phyloP scores from a whole-genome alignment of 2,113 vertebrate genomes.

The Neolamprologus longior region DNA sequence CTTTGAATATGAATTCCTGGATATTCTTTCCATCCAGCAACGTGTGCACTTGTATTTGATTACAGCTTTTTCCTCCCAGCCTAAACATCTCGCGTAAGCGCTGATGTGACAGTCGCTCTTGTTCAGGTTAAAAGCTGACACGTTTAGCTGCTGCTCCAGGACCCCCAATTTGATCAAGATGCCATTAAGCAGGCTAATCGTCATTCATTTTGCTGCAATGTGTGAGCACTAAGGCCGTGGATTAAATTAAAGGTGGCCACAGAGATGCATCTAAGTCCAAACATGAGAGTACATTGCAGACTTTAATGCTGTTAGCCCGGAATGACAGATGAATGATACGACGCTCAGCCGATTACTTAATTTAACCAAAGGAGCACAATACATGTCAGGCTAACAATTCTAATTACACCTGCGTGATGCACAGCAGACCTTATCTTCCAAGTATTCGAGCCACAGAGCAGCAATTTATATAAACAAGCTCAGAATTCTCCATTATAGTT shows the following conservation, averaged over 20 bases:
- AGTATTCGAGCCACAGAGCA: conserved; percentile 1
- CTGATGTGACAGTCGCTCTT: not conserved
- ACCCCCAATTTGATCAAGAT: conserved; percentile 41
- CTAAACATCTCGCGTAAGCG: not conserved
- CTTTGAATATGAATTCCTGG: not conserved
- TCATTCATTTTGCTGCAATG: conserved; percentile 49
- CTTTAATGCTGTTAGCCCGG: conserved; percentile 46
- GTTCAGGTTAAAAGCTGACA: conserved; percentile 17
- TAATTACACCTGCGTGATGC: conserved; percentile 57
- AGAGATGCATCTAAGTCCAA: conserved; percentile 36
- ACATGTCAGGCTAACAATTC: conserved; percentile 44
- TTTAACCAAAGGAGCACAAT: conserved; percentile 36
- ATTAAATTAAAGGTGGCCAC: conserved; percentile 54
- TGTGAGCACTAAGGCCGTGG: conserved; percentile 30
- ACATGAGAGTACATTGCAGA: conserved; percentile 15
- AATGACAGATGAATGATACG: conserved; percentile 58
- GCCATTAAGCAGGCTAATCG: conserved; percentile 41
- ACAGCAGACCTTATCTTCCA: conserved; percentile 8
- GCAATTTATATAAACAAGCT: conserved; percentile 22
- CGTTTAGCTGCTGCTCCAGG: conserved; percentile 16
- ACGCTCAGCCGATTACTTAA: conserved; percentile 45
- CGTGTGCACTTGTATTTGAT: not conserved
- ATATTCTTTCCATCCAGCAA: not conserved
- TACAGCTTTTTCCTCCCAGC: not conserved
- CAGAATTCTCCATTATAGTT: not conserved